Evolutionary conservation across 2,888 invertebrate genomes (phyloP).

Genomic region (Sarcophaga subvicina): DNA sequence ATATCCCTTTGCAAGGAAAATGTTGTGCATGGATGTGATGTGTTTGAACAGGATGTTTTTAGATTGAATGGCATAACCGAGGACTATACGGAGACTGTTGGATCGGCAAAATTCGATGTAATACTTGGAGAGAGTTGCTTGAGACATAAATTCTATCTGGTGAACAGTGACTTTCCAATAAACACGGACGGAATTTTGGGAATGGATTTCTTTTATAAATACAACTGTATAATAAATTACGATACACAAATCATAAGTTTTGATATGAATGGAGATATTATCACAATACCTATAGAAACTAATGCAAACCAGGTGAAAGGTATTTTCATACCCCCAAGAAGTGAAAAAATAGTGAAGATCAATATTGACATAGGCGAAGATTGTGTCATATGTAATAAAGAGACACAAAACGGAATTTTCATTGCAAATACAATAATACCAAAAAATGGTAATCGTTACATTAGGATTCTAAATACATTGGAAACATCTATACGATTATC

Average conservation of each 20-base stretch:
- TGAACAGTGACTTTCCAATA: too few species aligned
- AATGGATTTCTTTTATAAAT: not conserved
- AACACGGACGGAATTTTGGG: too few species aligned
- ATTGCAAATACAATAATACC: constrained; percentile 8
- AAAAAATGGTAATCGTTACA: constrained; percentile 16
- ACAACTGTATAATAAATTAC: not conserved
- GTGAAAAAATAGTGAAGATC: constrained; percentile 5
- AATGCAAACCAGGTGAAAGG: not conserved
- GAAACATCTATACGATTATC: not conserved
- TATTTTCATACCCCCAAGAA: constrained; percentile 11
- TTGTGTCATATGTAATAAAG: constrained; percentile 9
- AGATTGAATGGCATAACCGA: not conserved
- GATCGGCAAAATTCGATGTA: not conserved
- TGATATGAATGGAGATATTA: not conserved
- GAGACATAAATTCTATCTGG: not conserved
- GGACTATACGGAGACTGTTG: not conserved
- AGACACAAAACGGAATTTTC: constrained; percentile 28
- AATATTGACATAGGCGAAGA: not conserved
- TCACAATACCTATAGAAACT: not conserved
- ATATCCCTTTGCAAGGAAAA: not conserved
- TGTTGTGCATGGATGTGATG: not conserved
- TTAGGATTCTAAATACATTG: constrained; percentile 1
- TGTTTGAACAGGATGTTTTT: not conserved
- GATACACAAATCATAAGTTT: not conserved
- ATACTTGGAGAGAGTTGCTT: not conserved